Evolutionary conservation across 2,888 invertebrate species (phyloP).

Genomic region (Pheosia tremula): DNA sequence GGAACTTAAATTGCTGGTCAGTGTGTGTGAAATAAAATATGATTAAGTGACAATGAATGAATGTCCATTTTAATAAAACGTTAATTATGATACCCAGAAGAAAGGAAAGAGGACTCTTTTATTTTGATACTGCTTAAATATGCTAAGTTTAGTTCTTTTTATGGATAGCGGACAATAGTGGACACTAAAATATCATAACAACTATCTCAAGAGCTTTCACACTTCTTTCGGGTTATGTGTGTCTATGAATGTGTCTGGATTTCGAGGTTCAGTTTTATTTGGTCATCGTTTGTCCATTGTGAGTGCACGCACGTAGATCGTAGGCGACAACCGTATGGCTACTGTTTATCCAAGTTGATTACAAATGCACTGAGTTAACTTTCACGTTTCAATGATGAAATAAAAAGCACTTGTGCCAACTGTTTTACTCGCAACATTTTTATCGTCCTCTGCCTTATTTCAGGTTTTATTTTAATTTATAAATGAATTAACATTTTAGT

Average conservation of each 20-base stretch:
- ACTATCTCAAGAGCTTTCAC: slow-evolving; percentile 38
- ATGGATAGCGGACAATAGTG: slow-evolving; percentile 56
- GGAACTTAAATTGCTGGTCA: slow-evolving; percentile 24
- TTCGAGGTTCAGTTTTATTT: slow-evolving; percentile 45
- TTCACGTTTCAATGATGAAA: slow-evolving; percentile 44
- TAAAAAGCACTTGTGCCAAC: slow-evolving; percentile 42
- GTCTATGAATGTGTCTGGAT: slow-evolving; percentile 15
- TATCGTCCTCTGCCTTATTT: slow-evolving; percentile 30
- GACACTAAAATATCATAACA: slow-evolving; percentile 46
- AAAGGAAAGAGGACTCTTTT: slow-evolving; percentile 30
- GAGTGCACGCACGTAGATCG: slow-evolving; percentile 68
- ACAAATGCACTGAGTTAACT: slow-evolving; percentile 66
- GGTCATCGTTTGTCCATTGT: slow-evolving; percentile 52
- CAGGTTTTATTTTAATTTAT: slow-evolving; percentile 19
- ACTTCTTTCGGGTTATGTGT: slow-evolving; percentile 18
- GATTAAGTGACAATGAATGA: slow-evolving; percentile 28
- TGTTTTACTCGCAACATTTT: slow-evolving; percentile 38
- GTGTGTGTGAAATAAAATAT: slow-evolving; percentile 38
- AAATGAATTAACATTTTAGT: slow-evolving; percentile 18
- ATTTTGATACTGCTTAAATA: slow-evolving; percentile 18
- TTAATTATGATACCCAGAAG: slow-evolving; percentile 32
- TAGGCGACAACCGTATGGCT: slow-evolving; percentile 73
- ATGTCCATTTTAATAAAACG: slow-evolving; percentile 37
- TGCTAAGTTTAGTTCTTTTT: slow-evolving; percentile 29
- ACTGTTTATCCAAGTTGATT: slow-evolving; percentile 71